These are phyloP conservation scores for Paragorgia papillata DNA, from an alignment of 92 coral and sea anemone species.

Conservation along the genomic window DNA sequence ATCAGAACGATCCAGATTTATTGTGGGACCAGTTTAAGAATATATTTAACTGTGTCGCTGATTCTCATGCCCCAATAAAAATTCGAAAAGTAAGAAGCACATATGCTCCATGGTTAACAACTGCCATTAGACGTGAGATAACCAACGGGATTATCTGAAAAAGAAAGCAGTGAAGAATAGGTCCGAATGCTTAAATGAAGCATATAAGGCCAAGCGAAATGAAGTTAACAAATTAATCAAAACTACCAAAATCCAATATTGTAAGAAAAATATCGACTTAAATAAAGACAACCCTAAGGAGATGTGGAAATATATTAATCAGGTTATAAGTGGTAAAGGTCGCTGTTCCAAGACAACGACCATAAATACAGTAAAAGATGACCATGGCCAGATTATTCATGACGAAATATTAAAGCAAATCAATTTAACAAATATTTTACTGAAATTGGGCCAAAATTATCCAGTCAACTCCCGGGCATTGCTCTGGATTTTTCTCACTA, in stretches of 20 bases:
- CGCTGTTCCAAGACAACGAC: conserved; percentile 8
- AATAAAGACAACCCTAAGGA: no score
- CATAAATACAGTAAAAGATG: neutral
- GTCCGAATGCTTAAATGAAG: neutral
- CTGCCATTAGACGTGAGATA: conserved; percentile 4
- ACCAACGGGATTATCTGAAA: conserved; percentile 15
- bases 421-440: no score
- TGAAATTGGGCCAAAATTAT: conserved; percentile 22
- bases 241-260: no score
- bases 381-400: conserved; percentile 7
- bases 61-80: conserved; percentile 12
- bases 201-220: conserved; percentile 24
- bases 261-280: no score
- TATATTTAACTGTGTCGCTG: neutral
- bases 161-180: neutral
- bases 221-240: neutral
- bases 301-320: conserved; percentile 5
- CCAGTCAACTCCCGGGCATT: no score
- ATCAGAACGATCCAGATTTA: conserved; percentile 1
- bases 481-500: no score
- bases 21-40: neutral
- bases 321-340: conserved; percentile 19
- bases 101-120: conserved; percentile 18
- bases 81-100: conserved; percentile 22
- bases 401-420: conserved; percentile 16